These are phyloP conservation scores for Yoshiicerus persimilis DNA, from an alignment of 1,140 invertebrate species.

Conservation along the genomic window DNA sequence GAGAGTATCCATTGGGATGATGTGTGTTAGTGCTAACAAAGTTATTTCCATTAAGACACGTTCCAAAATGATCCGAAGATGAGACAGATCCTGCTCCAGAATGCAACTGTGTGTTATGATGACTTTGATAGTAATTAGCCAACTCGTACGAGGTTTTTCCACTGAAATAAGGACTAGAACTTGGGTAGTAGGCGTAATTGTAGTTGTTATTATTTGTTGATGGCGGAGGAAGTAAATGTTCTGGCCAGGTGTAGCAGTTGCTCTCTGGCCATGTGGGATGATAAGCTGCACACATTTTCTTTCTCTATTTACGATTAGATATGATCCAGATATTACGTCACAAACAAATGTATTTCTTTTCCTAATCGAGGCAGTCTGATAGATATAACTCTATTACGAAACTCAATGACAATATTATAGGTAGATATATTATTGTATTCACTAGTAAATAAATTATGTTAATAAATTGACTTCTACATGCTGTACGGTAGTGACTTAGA, in stretches of 20 bases:
- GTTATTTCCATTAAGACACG: neutral
- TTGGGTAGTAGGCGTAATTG: neutral
- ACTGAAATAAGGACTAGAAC: conserved; percentile 1
- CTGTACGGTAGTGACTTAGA: neutral
- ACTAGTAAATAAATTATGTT: neutral
- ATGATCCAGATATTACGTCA: too few species aligned
- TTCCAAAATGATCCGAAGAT: neutral
- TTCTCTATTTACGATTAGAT: neutral
- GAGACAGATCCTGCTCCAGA: conserved; percentile 1
- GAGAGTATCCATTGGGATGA: neutral
- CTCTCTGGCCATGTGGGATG: neutral
- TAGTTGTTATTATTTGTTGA: conserved; percentile 21
- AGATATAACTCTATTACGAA: neutral
- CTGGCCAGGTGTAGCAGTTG: neutral
- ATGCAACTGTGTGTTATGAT: neutral
- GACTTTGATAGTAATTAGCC: conserved; percentile 4
- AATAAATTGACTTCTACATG: neutral
- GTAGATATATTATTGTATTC: too few species aligned
- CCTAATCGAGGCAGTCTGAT: too few species aligned
- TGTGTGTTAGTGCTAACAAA: neutral
- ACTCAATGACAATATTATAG: too few species aligned
- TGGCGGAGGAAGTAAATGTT: neutral
- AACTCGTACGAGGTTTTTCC: neutral
- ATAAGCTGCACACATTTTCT: neutral
- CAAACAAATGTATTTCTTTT: too few species aligned